Evolutionary conservation across 2,888 invertebrate species (phyloP), one percentile per base, ranked within the genome.

Genomic region (Rhagonycha fulva): DNA sequence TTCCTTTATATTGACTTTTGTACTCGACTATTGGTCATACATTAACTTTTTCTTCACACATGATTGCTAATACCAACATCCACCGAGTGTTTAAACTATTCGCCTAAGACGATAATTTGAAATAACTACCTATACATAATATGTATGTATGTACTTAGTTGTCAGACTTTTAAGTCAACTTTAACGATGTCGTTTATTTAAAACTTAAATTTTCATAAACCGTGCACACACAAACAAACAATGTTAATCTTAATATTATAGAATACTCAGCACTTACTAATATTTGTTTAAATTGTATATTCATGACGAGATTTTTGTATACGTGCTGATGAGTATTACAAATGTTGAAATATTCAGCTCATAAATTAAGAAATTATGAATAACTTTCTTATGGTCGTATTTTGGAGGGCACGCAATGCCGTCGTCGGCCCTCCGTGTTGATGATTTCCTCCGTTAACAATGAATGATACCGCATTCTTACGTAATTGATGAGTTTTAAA

Each of bases 11-110:
- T 78, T 78, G 72, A 78, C 77, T 47, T 24, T 78, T 14, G 70
- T 62, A 14, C 66, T 70, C 61, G 47, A 71, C 78, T 78, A 76
- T 75, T 80, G 77, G 70, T 75, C 77, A 78, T 80, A 79, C 78
- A 75, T 78, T 78, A 75, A 75, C 78, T 78, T 76, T 66, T 75
- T 75, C 75, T 74, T 75, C 75, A 77, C 75, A 72, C 72, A 67
- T 72, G 71, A 70, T 75, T 69, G 73, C 75, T 72, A 75, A 71
- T 71, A 70, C 75, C 14, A 78, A 78, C 73, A 78, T 75, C 76
- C 71, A n/a, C 63, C 26, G 47, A 76, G 77, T 77, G 77, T 77
- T 77, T 77, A 70, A 69, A 72, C 71, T 75, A 61, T 60, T 62
- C 74, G 74, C 62, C 72, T 75, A 77, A 77, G 72, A 71, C 72